A percentile compares a stretch with the other conserved stretches of the same genome.
Evolutionary conservation across 1,140 invertebrate species (phyloP).

Genomic region (Micrasema minimum): DNA sequence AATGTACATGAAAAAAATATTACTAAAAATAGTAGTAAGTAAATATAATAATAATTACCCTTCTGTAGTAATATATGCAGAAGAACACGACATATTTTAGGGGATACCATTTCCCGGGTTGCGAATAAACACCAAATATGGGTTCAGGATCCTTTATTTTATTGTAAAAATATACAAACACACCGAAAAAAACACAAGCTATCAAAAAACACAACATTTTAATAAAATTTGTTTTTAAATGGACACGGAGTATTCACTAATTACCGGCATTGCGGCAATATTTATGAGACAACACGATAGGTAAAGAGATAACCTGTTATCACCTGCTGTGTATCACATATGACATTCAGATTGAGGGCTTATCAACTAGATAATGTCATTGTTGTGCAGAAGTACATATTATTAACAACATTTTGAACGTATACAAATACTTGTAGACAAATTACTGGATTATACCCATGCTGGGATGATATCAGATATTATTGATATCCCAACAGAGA

Average conservation of each 20-base stretch:
- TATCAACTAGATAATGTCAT: constrained; percentile 16
- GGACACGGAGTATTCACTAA: neutral
- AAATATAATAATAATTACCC: too few species aligned
- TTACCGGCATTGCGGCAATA: constrained; percentile 10
- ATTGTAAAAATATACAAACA: constrained; percentile 18
- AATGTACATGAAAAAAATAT: too few species aligned
- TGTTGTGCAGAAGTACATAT: neutral
- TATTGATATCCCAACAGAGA: too few species aligned
- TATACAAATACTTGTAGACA: too few species aligned
- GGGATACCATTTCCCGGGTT: constrained; percentile 72
- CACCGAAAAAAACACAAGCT: neutral
- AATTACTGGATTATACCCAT: too few species aligned
- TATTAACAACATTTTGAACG: too few species aligned
- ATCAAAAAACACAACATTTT: neutral
- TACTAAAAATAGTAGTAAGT: too few species aligned
- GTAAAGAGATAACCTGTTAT: constrained; percentile 19
- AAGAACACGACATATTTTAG: constrained; percentile 71
- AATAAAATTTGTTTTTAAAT: constrained; percentile 3
- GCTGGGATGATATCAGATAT: too few species aligned
- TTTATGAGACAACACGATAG: constrained; percentile 10
- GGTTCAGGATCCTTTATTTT: constrained; percentile 60
- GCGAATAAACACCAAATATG: constrained; percentile 70
- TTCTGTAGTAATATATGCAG: constrained; percentile 67
- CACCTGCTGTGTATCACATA: neutral
- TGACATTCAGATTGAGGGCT: constrained; percentile 18